Base-by-base conservation (phyloP, 1,140 invertebrate genomes). In the Drosophila pruinosa region DNA sequence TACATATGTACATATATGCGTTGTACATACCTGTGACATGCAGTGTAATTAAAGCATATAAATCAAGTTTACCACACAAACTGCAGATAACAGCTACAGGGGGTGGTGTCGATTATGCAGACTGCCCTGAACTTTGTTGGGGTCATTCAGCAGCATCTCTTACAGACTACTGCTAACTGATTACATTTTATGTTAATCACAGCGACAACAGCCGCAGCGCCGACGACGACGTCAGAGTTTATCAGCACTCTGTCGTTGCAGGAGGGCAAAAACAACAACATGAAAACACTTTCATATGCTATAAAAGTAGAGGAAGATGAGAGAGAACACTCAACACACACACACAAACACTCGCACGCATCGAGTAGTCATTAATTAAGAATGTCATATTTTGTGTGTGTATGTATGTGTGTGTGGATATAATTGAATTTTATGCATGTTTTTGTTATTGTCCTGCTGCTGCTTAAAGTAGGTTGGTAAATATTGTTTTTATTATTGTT, bases 141-240 rank as follows among this genome's bases (percentile, higher is more conserved):
- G 65, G 57, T 69, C 65, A 68, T 59, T 68, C 12, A 31, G 63
- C 63, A 61, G 34, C 57, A 68, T 61, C 64, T 65, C 36, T 48
- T 21, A 34, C 45, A 61, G 5, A 34, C 19, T 52, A 22, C 56
- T 34, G 43, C 47, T 34, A 61, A 52, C 56, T 52, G 57, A 69
- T 69, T 69, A 62, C 65, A 69, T 36, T 62, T 41, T 7, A 26
- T 67, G 54, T 67, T 58, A 50, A 12, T 31, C 38, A 43, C 41
- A 28, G 28, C 43, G 31, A 22, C 34, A 38, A 36, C 48, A 21
- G 15, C 22, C 19, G n/a, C 48, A 34, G 28, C 15, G 31, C 50
- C 38, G 12, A 45, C 61, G 52, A 56, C 62, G 50, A 65, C 62
- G 50, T 67, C 53, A 68, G 56, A 28, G 56, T 59, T 65, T 68